phyloP scores from a whole-genome alignment of 37 sponge, comb jelly and placozoan genomes.

The Spongia lamella region DNA sequence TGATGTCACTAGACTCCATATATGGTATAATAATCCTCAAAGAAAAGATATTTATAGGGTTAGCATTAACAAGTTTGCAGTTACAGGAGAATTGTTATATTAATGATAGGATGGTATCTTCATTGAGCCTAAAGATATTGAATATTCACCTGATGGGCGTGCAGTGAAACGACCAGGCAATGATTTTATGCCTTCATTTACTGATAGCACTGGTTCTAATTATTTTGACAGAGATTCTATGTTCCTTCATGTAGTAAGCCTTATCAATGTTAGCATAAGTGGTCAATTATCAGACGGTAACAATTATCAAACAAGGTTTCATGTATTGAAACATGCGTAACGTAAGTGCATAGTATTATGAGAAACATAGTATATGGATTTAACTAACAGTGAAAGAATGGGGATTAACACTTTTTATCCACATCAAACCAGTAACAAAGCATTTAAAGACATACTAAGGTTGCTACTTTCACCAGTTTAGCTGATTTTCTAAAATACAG shows the following conservation, averaged over 20 bases:
- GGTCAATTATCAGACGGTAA: too few species aligned
- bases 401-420: too few species aligned
- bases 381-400: too few species aligned
- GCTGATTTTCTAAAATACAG: too few species aligned
- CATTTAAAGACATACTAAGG: too few species aligned
- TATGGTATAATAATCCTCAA: conserved; percentile 74
- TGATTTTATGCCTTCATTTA: conserved; percentile 9
- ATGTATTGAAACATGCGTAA: too few species aligned
- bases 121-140: conserved; percentile 51
- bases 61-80: neutral
- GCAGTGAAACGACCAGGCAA: conserved; percentile 17
- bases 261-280: too few species aligned
- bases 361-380: too few species aligned
- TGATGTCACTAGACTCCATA: conserved; percentile 48
- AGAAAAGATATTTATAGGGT: conserved; percentile 85
- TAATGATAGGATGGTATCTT: conserved; percentile 77
- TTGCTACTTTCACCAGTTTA: too few species aligned
- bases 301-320: too few species aligned
- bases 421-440: too few species aligned
- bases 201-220: conserved; percentile 52
- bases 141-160: conserved; percentile 19
- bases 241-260: conserved; percentile 64
- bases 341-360: too few species aligned
- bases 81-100: neutral
- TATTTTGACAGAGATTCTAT: conserved; percentile 64